These are phyloP conservation scores for Macroglossus sobrinus DNA, from an alignment of 2,113 vertebrate genomes.

Conservation along the genomic window DNA sequence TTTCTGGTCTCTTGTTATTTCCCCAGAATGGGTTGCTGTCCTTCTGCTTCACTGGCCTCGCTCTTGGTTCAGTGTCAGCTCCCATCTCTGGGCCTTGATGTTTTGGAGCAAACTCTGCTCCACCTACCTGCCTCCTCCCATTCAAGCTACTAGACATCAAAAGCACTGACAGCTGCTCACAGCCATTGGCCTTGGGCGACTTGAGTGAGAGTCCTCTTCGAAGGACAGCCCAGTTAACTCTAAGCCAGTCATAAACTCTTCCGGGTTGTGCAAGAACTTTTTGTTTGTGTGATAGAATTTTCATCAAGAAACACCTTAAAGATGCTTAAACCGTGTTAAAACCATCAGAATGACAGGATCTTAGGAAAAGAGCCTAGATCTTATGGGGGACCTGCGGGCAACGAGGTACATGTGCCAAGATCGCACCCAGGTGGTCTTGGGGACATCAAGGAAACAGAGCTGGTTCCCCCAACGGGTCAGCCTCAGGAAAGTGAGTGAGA, in stretches of 20 bases:
- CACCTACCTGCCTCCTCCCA: not conserved
- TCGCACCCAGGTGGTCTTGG: too few species aligned
- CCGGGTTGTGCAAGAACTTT: not conserved
- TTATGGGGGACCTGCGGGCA: not conserved
- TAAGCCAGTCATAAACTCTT: not conserved
- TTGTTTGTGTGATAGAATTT: not conserved
- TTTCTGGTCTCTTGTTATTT: not conserved
- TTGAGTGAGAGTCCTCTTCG: not conserved
- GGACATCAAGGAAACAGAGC: not conserved
- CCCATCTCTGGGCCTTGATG: not conserved
- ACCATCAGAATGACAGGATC: not conserved
- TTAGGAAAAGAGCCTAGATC: not conserved
- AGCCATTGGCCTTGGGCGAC: not conserved
- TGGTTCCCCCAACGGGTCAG: not conserved
- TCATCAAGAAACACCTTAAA: not conserved
- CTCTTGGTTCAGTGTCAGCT: not conserved
- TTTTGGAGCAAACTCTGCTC: not conserved
- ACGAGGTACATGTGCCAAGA: not conserved
- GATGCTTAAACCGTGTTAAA: not conserved
- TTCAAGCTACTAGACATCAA: not conserved
- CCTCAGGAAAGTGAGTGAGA: not conserved
- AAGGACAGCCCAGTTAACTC: not conserved
- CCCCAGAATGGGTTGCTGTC: too few species aligned
- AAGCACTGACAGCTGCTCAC: not conserved
- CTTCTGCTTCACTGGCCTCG: too few species aligned